Evolutionary conservation across 2,113 vertebrate species (phyloP), one percentile per base, ranked within the genome.

Genomic region (Calcarius ornatus): DNA sequence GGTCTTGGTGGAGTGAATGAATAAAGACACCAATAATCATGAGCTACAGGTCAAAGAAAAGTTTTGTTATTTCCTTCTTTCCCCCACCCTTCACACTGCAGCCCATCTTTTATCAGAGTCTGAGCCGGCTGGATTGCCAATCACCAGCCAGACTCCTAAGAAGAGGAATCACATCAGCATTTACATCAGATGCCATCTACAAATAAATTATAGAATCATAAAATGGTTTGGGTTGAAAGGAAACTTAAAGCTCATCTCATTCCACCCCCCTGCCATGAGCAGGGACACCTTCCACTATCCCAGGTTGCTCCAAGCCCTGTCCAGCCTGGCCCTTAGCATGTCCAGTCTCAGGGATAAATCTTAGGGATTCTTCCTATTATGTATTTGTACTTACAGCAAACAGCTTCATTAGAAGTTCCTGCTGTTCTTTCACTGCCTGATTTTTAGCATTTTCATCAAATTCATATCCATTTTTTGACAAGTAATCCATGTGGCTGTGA

Each of bases 341-440:
- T 77, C 9, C 56, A 63, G 40, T 33, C 35, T 76, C 54, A 73
- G 50, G 11, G 18, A 56, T 17, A 20, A 69, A 70, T 16, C 61
- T 31, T 21, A 21, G 17, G 25, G 37, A 48, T 68, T 47, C 38
- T 35, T 48, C 22, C 33, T 38, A 1, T 15, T 28, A n/a, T 64
- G 23, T 45, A 31, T 65, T 85, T 91, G 75, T 43, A 98, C 99
- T 99, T 86, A 99, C 99, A 5, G 99, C 99, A 96, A 99, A 99
- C 98, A 99, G 99, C 97, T 99, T 99, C 98, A 99, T 99, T 72
- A 99, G 83, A 69, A 99, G 98, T 90, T 99, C 99, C 92, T 99
- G 99, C 88, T 99, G 99, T 69, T 99, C 99, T 93, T 98, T 99
- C 94, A 98, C 93, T 10, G 98, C 97, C 78, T 96, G 98, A 61